phyloP scores from a whole-genome alignment of 2,888 invertebrate genomes.

The Melieria crassipennis region DNA sequence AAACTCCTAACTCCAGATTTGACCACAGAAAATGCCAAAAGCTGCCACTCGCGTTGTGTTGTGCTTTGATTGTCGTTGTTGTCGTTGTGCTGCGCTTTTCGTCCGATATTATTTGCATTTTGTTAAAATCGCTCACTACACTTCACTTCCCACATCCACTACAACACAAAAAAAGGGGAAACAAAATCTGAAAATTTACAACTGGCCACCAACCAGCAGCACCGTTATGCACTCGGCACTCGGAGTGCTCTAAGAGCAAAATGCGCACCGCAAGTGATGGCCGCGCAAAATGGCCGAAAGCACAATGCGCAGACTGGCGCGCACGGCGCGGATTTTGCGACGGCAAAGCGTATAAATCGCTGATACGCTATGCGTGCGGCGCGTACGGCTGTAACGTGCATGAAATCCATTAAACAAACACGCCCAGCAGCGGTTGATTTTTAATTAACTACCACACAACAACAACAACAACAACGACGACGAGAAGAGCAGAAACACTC shows the following conservation, averaged over 20 bases:
- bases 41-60: too few relatives aligned
- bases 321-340: constrained; percentile 20
- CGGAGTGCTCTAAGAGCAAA: constrained; percentile 27
- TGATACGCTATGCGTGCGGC: constrained; percentile 23
- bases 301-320: neutral
- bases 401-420: constrained; percentile 67
- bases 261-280: constrained; percentile 33
- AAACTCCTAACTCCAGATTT: too few relatives aligned
- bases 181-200: too few relatives aligned
- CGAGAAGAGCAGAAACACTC: constrained; percentile 1
- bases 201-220: too few relatives aligned
- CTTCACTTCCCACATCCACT: too few relatives aligned
- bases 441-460: constrained; percentile 59
- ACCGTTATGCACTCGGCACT: neutral
- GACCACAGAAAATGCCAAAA: too few relatives aligned
- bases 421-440: constrained; percentile 65
- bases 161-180: too few relatives aligned
- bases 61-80: too few relatives aligned
- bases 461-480: constrained; percentile 13
- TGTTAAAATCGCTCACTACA: too few relatives aligned
- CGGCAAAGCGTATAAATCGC: constrained; percentile 31
- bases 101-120: too few relatives aligned
- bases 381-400: constrained; percentile 51
- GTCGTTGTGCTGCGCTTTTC: too few relatives aligned
- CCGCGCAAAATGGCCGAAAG: constrained; percentile 32